Conservation (phyloP, 2,888 invertebrate genomes). For the Flexamia atlantica region DNA sequence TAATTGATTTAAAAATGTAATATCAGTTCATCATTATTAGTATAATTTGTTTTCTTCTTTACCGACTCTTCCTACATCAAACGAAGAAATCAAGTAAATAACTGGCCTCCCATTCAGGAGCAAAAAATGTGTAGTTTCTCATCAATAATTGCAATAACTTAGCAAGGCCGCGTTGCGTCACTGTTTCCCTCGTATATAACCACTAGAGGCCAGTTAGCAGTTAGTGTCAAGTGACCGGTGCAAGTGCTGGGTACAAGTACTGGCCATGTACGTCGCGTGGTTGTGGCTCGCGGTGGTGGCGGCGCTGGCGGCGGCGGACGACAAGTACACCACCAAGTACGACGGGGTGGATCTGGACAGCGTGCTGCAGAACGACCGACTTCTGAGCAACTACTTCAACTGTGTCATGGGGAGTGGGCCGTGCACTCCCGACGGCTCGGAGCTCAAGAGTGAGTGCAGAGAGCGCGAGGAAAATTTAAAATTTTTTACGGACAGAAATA, state of each 20-base stretch:
- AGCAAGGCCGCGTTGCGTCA: constrained; percentile 11
- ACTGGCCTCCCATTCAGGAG: not conserved
- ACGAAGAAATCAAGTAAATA: not conserved
- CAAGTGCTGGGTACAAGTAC: not conserved
- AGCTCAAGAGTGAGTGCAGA: constrained; percentile 83
- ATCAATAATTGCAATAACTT: constrained; percentile 2
- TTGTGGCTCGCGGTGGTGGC: constrained; percentile 15
- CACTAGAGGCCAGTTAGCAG: not conserved
- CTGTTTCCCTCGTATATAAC: not conserved
- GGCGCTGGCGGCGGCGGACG: constrained; percentile 71
- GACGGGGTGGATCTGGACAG: constrained; percentile 83
- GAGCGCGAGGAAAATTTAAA: too few relatives aligned
- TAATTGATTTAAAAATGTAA: too few relatives aligned
- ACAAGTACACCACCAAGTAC: constrained; percentile 80
- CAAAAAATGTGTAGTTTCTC: not conserved
- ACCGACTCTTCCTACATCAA: not conserved
- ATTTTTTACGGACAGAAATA: too few relatives aligned
- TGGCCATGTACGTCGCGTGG: constrained; percentile 20
- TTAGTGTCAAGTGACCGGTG: not conserved
- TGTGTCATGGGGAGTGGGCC: constrained; percentile 81
- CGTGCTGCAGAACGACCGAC: constrained; percentile 80
- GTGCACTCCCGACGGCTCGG: constrained; percentile 83
- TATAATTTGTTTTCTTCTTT: too few relatives aligned
- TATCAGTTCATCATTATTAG: too few relatives aligned
- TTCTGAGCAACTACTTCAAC: constrained; percentile 80